A percentile compares a stretch with the other conserved stretches of the same genome.
These are phyloP conservation scores for Halcyon leucocephala DNA, from an alignment of 2,797 vertebrate genomes.

Conservation along the genomic window DNA sequence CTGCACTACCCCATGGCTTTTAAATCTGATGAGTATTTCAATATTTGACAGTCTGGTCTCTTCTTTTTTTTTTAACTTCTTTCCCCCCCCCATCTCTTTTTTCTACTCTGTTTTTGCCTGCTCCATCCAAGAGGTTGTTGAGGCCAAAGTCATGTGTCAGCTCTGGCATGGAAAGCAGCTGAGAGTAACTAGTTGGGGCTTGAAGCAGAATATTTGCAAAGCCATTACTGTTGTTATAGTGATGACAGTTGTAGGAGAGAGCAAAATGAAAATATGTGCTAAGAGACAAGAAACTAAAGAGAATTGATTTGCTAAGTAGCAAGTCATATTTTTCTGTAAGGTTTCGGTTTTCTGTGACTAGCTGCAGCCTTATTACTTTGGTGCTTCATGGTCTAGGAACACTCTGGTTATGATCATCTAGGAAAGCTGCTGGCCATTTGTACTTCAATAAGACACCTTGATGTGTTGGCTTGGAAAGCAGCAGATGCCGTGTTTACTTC, in stretches of 20 bases:
- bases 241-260: not conserved
- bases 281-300: not conserved
- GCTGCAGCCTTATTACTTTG: not conserved
- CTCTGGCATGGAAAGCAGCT: not conserved
- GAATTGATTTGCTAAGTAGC: not conserved
- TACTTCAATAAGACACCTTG: not conserved
- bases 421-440: not conserved
- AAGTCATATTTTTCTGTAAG: not conserved
- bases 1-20: not conserved
- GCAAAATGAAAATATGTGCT: not conserved
- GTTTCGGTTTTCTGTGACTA: not conserved
- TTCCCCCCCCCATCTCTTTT: no score
- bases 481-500: not conserved
- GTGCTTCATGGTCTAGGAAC: not conserved
- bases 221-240: not conserved
- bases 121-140: not conserved
- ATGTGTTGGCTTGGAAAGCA: not conserved
- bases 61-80: no score
- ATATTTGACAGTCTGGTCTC: not conserved
- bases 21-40: not conserved
- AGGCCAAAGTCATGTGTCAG: not conserved
- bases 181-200: not conserved
- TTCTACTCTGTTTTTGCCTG: not conserved
- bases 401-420: not conserved
- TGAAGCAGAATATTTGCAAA: not conserved